Conservation (phyloP, 2,113 vertebrate species). For the Hiodon tergisus region DNA sequence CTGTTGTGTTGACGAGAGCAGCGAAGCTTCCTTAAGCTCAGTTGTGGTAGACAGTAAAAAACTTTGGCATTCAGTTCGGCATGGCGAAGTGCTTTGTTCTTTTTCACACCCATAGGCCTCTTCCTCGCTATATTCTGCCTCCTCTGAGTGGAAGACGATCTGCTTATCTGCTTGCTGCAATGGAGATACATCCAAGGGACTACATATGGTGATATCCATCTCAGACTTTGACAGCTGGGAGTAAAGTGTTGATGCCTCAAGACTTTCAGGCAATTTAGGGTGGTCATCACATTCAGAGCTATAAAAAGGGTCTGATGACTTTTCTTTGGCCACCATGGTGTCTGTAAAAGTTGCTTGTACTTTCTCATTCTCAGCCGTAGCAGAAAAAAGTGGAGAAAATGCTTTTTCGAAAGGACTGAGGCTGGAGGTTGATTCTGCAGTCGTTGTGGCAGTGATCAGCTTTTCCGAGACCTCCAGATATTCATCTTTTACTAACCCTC, state of each 20-base stretch:
- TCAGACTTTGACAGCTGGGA: conserved; percentile 42
- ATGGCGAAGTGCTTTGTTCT: conserved; percentile 37
- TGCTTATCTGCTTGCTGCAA: conserved; percentile 64
- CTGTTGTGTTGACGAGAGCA: conserved; percentile 44
- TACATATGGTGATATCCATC: conserved; percentile 55
- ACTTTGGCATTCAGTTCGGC: conserved; percentile 48
- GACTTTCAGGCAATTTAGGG: conserved; percentile 39
- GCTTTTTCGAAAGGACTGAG: conserved; percentile 66
- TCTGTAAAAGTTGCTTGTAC: conserved; percentile 36
- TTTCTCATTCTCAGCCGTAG: conserved; percentile 39
- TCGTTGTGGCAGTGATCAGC: conserved; percentile 51
- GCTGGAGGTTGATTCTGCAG: conserved; percentile 59
- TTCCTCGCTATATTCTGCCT: conserved; percentile 68
- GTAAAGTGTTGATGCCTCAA: conserved; percentile 41
- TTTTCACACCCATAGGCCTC: conserved; percentile 60
- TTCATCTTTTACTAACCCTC: conserved; percentile 67
- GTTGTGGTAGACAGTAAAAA: conserved; percentile 37
- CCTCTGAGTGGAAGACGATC: conserved; percentile 54
- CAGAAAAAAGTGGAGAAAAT: conserved; percentile 42
- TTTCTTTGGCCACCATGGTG: conserved; percentile 58
- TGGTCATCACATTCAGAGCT: conserved; percentile 57
- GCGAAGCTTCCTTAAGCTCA: conserved; percentile 32
- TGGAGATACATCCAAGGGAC: conserved; percentile 68
- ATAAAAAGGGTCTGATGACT: conserved; percentile 59
- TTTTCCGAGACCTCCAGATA: conserved; percentile 88